phyloP scores from a whole-genome alignment of 2,888 invertebrate genomes.

The Linnaemya vulpina region DNA sequence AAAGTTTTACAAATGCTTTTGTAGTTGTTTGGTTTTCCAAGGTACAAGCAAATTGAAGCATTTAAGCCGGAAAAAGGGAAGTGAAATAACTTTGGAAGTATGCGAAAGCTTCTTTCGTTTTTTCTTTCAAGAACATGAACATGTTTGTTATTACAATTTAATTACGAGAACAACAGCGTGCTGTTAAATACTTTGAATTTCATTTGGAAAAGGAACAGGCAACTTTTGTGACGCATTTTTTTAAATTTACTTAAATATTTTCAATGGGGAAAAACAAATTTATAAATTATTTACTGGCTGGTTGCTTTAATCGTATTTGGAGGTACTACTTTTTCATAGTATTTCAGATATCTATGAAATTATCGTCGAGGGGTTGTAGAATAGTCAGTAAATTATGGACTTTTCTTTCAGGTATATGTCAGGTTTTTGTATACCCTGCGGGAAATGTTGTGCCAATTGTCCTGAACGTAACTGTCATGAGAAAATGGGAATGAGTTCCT shows the following conservation, averaged over 20 bases:
- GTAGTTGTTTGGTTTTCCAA: constrained; percentile 21
- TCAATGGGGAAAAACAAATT: background rate
- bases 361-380: no score
- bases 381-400: no score
- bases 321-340: no score
- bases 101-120: constrained; percentile 22
- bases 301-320: background rate
- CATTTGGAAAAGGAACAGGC: background rate
- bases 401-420: no score
- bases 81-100: constrained; percentile 43
- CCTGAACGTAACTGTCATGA: no score
- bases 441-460: no score
- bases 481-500: no score
- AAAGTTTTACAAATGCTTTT: constrained; percentile 12
- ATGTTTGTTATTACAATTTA: constrained; percentile 47
- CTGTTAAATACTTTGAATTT: constrained; percentile 18
- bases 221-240: no score
- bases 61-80: constrained; percentile 51
- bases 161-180: constrained; percentile 52
- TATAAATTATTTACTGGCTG: background rate
- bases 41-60: constrained; percentile 16
- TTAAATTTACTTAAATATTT: constrained; percentile 18
- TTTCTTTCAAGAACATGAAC: constrained; percentile 13
- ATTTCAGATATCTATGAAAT: no score
- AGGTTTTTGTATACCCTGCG: no score